A percentile compares a stretch with the other conserved stretches of the same genome.
phyloP scores from a whole-genome alignment of 1,140 invertebrate genomes.

The Agrypnia vestita region DNA sequence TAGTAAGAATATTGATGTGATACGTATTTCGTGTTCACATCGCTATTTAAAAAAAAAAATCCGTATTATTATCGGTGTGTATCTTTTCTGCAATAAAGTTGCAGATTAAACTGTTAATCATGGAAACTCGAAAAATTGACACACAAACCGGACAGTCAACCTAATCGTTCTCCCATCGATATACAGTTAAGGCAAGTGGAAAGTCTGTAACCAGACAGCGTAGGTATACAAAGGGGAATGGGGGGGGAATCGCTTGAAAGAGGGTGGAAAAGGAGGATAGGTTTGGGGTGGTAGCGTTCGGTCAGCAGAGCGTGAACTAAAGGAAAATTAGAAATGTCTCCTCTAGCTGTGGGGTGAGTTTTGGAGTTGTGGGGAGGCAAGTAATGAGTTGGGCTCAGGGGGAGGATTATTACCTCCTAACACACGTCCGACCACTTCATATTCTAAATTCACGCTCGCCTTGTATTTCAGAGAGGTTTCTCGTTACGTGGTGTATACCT shows the following conservation, averaged over 20 bases:
- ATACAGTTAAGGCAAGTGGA: slow-evolving; percentile 1
- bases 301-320: slow-evolving; percentile 59
- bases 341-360: slow-evolving; percentile 27
- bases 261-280: slow-evolving; percentile 1
- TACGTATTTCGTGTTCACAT: no score
- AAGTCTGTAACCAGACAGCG: slow-evolving; percentile 15
- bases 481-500: neutral
- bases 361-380: slow-evolving; percentile 8
- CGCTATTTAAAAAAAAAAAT: no score
- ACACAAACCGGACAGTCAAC: neutral
- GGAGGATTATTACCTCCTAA: slow-evolving; percentile 52
- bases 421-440: slow-evolving; percentile 55
- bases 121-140: no score
- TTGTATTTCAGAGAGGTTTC: no score
- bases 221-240: slow-evolving; percentile 1
- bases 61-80: no score
- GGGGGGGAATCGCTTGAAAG: neutral
- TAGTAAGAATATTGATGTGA: no score
- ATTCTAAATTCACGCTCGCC: slow-evolving; percentile 58
- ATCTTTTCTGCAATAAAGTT: no score
- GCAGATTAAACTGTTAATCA: no score
- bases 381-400: slow-evolving; percentile 40
- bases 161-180: neutral
- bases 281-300: slow-evolving; percentile 44
- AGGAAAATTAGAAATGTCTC: slow-evolving; percentile 62